Conservation (phyloP, 92 coral and sea anemone genomes). For the Phymanthus crucifer region DNA sequence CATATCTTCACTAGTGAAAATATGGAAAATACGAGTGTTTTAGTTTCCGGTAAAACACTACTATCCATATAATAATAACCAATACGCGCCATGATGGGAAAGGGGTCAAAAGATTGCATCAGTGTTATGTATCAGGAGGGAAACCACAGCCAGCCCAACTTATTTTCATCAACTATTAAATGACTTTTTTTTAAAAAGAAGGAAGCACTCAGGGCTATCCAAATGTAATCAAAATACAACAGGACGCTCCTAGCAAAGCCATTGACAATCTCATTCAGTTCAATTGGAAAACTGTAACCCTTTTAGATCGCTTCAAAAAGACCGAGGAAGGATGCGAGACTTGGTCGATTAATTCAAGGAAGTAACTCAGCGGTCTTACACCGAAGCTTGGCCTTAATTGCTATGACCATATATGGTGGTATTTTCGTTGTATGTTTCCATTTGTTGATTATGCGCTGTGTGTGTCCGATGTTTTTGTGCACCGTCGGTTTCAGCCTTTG, state of each 20-base stretch:
- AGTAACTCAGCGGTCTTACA: neutral
- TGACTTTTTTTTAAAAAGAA: neutral
- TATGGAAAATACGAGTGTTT: too few species aligned
- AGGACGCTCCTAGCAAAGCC: neutral
- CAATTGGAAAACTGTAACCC: neutral
- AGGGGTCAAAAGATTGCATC: too few species aligned
- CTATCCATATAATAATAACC: too few species aligned
- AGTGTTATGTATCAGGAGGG: too few species aligned
- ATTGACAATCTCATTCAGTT: neutral
- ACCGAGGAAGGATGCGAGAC: neutral
- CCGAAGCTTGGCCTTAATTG: neutral
- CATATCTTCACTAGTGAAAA: too few species aligned
- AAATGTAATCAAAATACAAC: neutral
- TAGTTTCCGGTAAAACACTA: too few species aligned
- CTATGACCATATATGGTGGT: neutral
- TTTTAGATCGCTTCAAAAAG: neutral
- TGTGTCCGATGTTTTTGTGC: too few species aligned
- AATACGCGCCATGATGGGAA: too few species aligned
- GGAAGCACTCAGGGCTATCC: neutral
- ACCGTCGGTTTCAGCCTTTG: too few species aligned
- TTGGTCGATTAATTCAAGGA: neutral
- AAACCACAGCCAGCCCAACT: too few species aligned
- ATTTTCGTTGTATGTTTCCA: neutral
- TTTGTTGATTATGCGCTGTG: too few species aligned
- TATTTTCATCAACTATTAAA: too few species aligned